Percentiles rank a stretch among this genome's conserved stretches.
Conservation (phyloP, 2,797 vertebrate genomes). For the Alcedo quadribrachys region DNA sequence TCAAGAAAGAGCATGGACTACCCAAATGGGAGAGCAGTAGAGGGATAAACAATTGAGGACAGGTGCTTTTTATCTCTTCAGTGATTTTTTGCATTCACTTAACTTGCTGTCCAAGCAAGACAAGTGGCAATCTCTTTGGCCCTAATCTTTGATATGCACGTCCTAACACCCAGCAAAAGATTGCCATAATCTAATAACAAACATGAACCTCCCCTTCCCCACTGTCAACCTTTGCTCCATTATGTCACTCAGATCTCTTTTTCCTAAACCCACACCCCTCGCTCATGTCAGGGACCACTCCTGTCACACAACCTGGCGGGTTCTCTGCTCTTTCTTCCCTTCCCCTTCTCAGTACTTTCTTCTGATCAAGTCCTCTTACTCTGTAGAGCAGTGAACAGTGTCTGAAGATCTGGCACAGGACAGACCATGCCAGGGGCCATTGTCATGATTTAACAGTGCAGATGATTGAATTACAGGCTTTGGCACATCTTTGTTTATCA, state of each 20-base stretch:
- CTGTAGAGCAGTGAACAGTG: not conserved
- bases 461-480: not conserved
- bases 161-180: not conserved
- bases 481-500: not conserved
- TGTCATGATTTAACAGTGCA: not conserved
- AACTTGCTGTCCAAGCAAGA: not conserved
- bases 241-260: not conserved
- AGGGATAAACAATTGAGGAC: not conserved
- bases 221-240: not conserved
- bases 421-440: not conserved
- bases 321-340: not conserved
- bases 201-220: not conserved
- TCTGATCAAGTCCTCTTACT: not conserved
- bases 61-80: not conserved
- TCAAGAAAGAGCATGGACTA: not conserved
- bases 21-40: not conserved
- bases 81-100: not conserved
- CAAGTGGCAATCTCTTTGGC: not conserved
- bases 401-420: not conserved
- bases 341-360: not conserved
- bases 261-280: accelerated
- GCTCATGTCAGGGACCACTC: accelerated
- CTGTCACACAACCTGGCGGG: accelerated
- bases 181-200: not conserved
- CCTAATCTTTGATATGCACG: not conserved